These are phyloP conservation scores for Cataglyphis rosenhaueri DNA, from an alignment of 2,888 invertebrate species.

Conservation along the genomic window DNA sequence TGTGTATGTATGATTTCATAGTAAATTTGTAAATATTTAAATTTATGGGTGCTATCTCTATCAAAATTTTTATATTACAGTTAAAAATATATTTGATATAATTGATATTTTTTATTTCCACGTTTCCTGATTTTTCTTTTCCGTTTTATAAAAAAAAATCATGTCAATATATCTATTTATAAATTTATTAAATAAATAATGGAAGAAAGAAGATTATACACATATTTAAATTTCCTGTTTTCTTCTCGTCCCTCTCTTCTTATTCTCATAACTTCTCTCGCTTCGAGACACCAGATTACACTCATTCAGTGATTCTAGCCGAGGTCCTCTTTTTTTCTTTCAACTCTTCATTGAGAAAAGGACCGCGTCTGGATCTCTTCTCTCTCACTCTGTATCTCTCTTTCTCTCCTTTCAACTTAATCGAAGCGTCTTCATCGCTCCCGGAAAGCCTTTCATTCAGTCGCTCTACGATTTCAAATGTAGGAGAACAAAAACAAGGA, in stretches of 20 bases:
- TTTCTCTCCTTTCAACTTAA: slow-evolving; percentile 50
- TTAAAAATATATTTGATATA: not conserved
- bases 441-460: slow-evolving; percentile 72
- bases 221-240: not conserved
- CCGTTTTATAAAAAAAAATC: not conserved
- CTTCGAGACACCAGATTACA: slow-evolving; percentile 79
- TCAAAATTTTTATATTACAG: not conserved
- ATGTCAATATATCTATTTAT: not conserved
- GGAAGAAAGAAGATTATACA: not conserved
- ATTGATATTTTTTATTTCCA: not conserved
- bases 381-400: slow-evolving; percentile 54
- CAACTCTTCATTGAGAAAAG: slow-evolving; percentile 63
- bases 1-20: not conserved
- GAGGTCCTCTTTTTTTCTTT: slow-evolving; percentile 64
- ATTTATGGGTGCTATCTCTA: not conserved
- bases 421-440: slow-evolving; percentile 60
- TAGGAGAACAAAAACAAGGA: slow-evolving; percentile 18
- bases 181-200: not conserved
- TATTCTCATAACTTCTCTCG: slow-evolving; percentile 45
- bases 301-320: slow-evolving; percentile 82
- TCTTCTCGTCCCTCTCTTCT: not conserved
- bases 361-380: slow-evolving; percentile 50
- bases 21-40: not conserved
- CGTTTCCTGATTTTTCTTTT: not conserved
- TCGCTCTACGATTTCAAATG: slow-evolving; percentile 34